phyloP scores from a whole-genome alignment of 1,140 invertebrate genomes.

The Zaprionus inermis region DNA sequence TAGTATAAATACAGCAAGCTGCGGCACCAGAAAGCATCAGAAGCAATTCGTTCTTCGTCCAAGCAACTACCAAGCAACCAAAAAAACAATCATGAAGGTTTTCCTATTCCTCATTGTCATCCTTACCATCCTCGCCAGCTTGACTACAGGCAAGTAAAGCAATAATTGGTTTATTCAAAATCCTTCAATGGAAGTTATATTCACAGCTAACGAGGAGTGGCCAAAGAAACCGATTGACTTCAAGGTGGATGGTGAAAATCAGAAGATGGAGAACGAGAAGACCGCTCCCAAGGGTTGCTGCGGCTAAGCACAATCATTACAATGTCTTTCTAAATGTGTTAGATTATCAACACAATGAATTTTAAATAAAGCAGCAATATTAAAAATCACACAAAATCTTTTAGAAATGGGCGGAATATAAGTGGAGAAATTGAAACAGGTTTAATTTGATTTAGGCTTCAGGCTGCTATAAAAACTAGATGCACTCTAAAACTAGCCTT shows the following conservation, averaged over 20 bases:
- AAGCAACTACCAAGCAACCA: constrained; percentile 19
- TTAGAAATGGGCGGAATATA: background rate
- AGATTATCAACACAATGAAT: constrained; percentile 27
- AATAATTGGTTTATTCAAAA: background rate
- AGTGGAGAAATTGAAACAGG: constrained; percentile 2
- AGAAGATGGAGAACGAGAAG: background rate
- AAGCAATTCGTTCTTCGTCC: constrained; percentile 40
- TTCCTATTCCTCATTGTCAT: constrained; percentile 43
- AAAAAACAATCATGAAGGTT: constrained; percentile 55
- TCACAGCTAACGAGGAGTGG: background rate
- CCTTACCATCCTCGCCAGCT: constrained; percentile 45
- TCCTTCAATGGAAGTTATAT: background rate
- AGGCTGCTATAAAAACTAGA: too few relatives aligned
- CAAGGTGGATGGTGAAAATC: background rate
- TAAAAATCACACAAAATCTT: background rate
- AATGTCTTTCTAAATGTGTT: constrained; percentile 4
- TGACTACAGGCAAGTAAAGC: constrained; percentile 52
- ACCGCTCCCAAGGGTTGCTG: constrained; percentile 49
- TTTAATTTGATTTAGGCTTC: constrained; percentile 43
- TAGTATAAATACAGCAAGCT: constrained; percentile 42
- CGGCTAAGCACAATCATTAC: constrained; percentile 29
- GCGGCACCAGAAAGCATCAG: constrained; percentile 21
- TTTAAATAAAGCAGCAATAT: constrained; percentile 68
- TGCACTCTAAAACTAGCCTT: too few relatives aligned
- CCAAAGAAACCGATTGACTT: background rate